Percentiles rank a stretch among this genome's conserved stretches.
These are phyloP conservation scores for Cassiopea andromeda DNA, from an alignment of 30 jellyfish, hydroid and myxozoan genomes.

Conservation along the genomic window DNA sequence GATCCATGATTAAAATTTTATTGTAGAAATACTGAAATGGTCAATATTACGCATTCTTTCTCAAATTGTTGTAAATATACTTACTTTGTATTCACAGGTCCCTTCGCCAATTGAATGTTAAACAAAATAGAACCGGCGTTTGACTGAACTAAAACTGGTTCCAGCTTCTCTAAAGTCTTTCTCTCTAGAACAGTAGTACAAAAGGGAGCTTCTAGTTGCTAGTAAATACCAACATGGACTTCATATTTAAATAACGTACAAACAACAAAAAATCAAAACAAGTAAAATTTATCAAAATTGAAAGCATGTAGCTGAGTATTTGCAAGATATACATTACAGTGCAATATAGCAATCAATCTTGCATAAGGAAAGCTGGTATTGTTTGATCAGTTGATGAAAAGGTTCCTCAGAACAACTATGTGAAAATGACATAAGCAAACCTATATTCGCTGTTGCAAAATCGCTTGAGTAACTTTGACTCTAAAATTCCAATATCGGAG, in stretches of 20 bases:
- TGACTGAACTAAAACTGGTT: background rate
- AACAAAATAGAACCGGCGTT: slow-evolving; percentile 6
- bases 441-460: background rate
- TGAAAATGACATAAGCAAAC: background rate
- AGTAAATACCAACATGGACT: too few relatives aligned
- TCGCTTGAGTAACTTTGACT: background rate
- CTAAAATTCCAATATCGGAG: background rate
- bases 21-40: too few relatives aligned
- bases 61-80: background rate
- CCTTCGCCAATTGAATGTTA: slow-evolving; percentile 43
- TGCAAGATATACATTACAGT: background rate
- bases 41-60: too few relatives aligned
- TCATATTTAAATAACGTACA: background rate
- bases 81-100: slow-evolving; percentile 67
- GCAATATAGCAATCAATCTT: background rate
- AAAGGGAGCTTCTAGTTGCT: too few relatives aligned
- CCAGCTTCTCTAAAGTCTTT: slow-evolving; percentile 43
- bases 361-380: too few relatives aligned
- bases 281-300: too few relatives aligned
- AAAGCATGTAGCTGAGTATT: background rate
- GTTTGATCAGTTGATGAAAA: background rate
- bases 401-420: background rate
- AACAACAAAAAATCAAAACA: background rate
- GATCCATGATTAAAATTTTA: background rate
- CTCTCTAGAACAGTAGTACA: slow-evolving; percentile 31